These are phyloP conservation scores for Elgonia sp. DNA, from an alignment of 2,888 invertebrate species.

Conservation along the genomic window DNA sequence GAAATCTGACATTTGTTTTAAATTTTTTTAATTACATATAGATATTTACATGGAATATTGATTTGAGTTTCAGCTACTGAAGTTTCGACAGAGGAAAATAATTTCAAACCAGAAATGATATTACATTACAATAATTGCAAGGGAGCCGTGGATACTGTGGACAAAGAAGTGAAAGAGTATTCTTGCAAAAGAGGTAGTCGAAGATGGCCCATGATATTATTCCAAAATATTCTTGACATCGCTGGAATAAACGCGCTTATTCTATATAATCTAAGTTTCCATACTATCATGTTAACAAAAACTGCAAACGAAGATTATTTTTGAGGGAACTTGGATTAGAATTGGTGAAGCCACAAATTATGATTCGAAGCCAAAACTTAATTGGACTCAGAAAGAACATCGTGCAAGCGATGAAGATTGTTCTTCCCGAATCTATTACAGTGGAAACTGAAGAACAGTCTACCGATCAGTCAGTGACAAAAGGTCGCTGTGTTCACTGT, in stretches of 20 bases:
- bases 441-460: neutral
- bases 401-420: neutral
- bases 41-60: no score
- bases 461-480: neutral
- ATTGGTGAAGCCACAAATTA: neutral
- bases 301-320: neutral
- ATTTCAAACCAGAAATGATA: constrained; percentile 20
- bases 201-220: neutral
- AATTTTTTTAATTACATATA: no score
- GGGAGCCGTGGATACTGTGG: constrained; percentile 7
- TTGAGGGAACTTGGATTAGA: neutral
- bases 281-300: neutral
- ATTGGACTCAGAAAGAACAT: neutral
- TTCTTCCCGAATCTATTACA: neutral
- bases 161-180: constrained; percentile 18
- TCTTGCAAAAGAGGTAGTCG: neutral
- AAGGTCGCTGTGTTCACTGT: constrained; percentile 21
- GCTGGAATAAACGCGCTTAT: constrained; percentile 6
- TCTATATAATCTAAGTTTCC: constrained; percentile 4
- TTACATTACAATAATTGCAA: constrained; percentile 8
- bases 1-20: no score
- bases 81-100: neutral
- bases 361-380: neutral
- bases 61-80: constrained; percentile 8
- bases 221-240: constrained; percentile 1